phyloP scores from a whole-genome alignment of 2,888 invertebrate species.

The Campaea margaritaria region DNA sequence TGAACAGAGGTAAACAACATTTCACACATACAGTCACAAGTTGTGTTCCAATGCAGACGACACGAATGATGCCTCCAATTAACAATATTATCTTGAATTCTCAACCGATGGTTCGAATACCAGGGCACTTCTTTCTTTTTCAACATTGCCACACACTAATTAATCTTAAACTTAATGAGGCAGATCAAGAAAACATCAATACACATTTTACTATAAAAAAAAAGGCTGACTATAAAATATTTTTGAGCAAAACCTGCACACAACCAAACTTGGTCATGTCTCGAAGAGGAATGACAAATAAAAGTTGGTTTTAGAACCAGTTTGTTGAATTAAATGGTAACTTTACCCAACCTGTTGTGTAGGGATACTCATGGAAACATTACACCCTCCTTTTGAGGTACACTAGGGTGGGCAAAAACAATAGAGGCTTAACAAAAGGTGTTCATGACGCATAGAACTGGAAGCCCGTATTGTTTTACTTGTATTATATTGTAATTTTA shows the following conservation, averaged over 20 bases:
- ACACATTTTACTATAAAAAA: constrained; percentile 48
- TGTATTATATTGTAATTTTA: constrained; percentile 40
- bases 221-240: constrained; percentile 37
- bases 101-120: constrained; percentile 73
- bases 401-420: constrained; percentile 56
- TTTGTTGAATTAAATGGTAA: constrained; percentile 48
- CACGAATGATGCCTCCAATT: constrained; percentile 70
- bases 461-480: constrained; percentile 45
- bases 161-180: constrained; percentile 43
- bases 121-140: constrained; percentile 79
- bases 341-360: constrained; percentile 23
- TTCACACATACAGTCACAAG: constrained; percentile 73
- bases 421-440: constrained; percentile 52
- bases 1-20: constrained; percentile 19
- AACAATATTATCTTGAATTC: constrained; percentile 71
- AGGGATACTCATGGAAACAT: constrained; percentile 51
- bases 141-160: constrained; percentile 61
- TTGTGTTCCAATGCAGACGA: constrained; percentile 74
- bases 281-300: constrained; percentile 58
- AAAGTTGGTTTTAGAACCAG: constrained; percentile 60
- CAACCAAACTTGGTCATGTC: constrained; percentile 50
- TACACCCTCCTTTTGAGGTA: constrained; percentile 57
- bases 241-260: constrained; percentile 33
- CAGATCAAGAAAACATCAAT: constrained; percentile 40
- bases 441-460: constrained; percentile 45